These are phyloP conservation scores for Drosophila azteca DNA, from an alignment of 1,140 invertebrate species.

Conservation along the genomic window DNA sequence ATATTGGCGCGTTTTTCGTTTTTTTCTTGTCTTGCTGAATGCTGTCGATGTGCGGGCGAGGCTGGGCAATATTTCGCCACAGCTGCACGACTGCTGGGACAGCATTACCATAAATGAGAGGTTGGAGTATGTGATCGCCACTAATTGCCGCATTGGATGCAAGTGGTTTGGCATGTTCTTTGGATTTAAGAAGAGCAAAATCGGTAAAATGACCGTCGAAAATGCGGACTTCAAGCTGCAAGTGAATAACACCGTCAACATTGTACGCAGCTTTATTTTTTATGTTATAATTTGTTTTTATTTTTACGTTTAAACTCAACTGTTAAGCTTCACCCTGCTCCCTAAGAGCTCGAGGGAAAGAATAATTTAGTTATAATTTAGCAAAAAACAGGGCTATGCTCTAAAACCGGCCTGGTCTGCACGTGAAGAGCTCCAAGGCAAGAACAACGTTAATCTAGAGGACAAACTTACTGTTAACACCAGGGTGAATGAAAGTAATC, in stretches of 20 bases:
- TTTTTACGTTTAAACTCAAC: too few relatives aligned
- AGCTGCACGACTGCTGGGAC: conserved; percentile 68
- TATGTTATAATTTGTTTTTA: too few relatives aligned
- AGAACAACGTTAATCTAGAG: too few relatives aligned
- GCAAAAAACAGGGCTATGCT: too few relatives aligned
- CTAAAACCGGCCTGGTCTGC: too few relatives aligned
- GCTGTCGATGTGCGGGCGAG: conserved; percentile 58
- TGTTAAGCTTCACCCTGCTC: too few relatives aligned
- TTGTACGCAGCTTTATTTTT: conserved; percentile 21
- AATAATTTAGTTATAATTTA: too few relatives aligned
- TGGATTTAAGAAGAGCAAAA: conserved; percentile 29
- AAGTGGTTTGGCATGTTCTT: conserved; percentile 69
- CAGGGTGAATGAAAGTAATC: too few relatives aligned
- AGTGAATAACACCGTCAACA: conserved; percentile 55
- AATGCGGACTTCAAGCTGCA: conserved; percentile 61
- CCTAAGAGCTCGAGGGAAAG: too few relatives aligned
- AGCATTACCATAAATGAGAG: conserved; percentile 58
- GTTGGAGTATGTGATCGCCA: conserved; percentile 55
- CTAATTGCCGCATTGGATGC: conserved; percentile 57
- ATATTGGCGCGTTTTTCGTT: too few relatives aligned
- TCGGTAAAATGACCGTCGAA: conserved; percentile 50
- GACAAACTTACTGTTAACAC: too few relatives aligned
- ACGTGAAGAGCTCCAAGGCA: too few relatives aligned
- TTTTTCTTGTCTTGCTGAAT: conserved; percentile 20
- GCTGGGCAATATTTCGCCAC: conserved; percentile 58